Conservation (phyloP, 2,797 vertebrate species). For the Pangasius larnaudii region DNA sequence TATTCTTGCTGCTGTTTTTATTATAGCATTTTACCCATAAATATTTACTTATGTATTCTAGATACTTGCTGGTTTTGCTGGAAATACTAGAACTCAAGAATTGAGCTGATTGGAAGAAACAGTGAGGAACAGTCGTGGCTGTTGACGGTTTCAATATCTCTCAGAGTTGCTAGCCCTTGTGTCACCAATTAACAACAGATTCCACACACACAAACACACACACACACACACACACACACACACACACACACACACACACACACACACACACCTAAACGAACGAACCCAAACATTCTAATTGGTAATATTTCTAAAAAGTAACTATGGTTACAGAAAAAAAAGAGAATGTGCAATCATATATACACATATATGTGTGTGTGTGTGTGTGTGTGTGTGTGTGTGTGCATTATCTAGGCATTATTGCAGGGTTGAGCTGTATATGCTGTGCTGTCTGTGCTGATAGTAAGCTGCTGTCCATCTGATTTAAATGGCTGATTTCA, state of each 20-base stretch:
- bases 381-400: background rate
- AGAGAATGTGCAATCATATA: too few species aligned
- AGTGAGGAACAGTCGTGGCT: background rate
- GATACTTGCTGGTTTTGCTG: background rate
- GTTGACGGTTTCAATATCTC: background rate
- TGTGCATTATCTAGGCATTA: constrained; percentile 11
- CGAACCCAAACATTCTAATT: constrained; percentile 17
- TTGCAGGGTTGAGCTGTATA: constrained; percentile 9
- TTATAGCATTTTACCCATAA: background rate
- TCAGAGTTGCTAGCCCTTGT: constrained; percentile 60
- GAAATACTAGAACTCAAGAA: background rate
- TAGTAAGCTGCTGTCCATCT: background rate
- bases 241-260: constrained; percentile 30
- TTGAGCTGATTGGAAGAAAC: background rate
- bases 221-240: constrained; percentile 45
- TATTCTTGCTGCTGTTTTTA: background rate
- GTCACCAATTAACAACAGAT: constrained; percentile 85
- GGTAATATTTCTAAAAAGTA: background rate
- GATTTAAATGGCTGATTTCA: constrained; percentile 9
- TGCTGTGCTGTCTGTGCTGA: background rate
- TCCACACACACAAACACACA: constrained; percentile 55
- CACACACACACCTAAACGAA: background rate
- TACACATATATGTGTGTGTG: background rate
- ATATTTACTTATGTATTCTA: background rate
- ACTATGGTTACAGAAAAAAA: constrained; percentile 3